Base-by-base conservation (phyloP, 2,797 vertebrate genomes). In the Sandelia bainsii region DNA sequence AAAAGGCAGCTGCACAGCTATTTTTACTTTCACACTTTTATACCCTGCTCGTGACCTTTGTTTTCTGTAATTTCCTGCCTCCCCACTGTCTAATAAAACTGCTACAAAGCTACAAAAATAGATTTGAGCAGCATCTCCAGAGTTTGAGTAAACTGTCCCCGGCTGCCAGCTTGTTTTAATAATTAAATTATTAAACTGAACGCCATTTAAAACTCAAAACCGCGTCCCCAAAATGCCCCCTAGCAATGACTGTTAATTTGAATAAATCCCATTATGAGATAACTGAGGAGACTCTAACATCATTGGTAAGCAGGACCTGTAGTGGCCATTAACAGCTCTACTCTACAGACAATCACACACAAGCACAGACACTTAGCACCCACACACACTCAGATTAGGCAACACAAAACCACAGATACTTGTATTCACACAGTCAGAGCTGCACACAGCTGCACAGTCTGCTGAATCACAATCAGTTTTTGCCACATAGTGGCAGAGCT, bases 181-280 rank as follows among this genome's bases (percentile, higher is more conserved):
- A 62, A 81, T 79, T 82, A 6, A 86, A 80, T 80, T 77, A 79
- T 69, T 69, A 53, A 79, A 83, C n/a, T 66, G 54, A 73, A 52
- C 10, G 27, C 10, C 22, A 8, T 56, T 80, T 56, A 22, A 59
- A 57, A 46, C 34, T 23, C 45, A 32, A 8, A 44, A 71, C 71
- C 19, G 37, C 59, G 39, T 20, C 53, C 17, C 1, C 6, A 50
- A 64, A 50, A 11, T 11, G 49, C 52, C 64, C 62, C 22, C 19
- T 0, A 48, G 56, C 62, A 46, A 45, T 69, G 0, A 0, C 7
- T 20, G 42, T 22, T 10, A 46, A 75, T 81, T 74, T 79, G 63
- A 85, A 87, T 83, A 70, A 81, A 85, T 79, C 70, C 64, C 44
- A 68, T 83, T 70, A 77, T 22, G 23, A 82, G 81, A 74, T 82